These are phyloP conservation scores for Macrosteles quadrilineatus DNA, from an alignment of 1,140 invertebrate genomes.

Conservation along the genomic window DNA sequence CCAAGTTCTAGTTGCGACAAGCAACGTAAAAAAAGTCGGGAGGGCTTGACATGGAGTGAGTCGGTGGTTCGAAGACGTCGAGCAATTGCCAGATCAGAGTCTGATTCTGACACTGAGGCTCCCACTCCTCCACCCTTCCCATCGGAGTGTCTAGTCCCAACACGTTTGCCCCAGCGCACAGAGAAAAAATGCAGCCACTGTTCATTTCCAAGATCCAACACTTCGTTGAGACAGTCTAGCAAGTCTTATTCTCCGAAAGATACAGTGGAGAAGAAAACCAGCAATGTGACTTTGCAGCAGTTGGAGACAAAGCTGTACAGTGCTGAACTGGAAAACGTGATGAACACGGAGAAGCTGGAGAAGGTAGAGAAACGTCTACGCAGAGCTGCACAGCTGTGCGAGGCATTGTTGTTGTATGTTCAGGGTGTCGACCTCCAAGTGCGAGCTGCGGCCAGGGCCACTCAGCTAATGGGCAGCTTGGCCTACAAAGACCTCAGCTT, in stretches of 20 bases:
- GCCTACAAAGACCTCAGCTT: slow-evolving; percentile 8
- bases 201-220: background rate
- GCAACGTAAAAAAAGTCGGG: too few species aligned
- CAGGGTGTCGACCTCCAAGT: slow-evolving; percentile 9
- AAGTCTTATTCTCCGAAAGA: background rate
- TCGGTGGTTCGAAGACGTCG: too few species aligned
- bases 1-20: too few species aligned
- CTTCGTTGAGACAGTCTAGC: background rate
- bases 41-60: too few species aligned
- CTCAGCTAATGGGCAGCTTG: background rate
- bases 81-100: too few species aligned
- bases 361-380: background rate
- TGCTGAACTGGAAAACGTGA: slow-evolving; percentile 8
- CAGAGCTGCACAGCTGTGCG: background rate
- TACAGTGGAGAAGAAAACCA: background rate
- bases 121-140: too few species aligned
- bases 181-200: slow-evolving; percentile 9
- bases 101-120: too few species aligned
- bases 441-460: background rate
- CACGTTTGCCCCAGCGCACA: background rate
- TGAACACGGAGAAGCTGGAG: slow-evolving; percentile 4
- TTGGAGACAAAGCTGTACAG: slow-evolving; percentile 17
- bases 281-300: slow-evolving; percentile 1
- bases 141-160: too few species aligned
- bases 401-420: slow-evolving; percentile 1